Base-by-base conservation (phyloP, 2,888 invertebrate species). In the Nomada hirtipes region DNA sequence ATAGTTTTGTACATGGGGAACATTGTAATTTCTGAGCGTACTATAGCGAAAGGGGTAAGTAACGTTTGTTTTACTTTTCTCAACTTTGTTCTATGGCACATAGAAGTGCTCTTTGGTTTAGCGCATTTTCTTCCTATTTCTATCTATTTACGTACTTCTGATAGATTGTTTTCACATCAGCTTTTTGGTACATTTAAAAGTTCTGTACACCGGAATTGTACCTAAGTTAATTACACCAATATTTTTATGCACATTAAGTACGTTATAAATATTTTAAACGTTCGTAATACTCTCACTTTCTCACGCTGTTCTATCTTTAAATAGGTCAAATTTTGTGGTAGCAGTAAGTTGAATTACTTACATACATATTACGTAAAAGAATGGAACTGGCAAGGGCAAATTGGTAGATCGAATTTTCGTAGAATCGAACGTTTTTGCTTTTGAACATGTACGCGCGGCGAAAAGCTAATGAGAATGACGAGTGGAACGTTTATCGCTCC, bases 381-480 rank as follows among this genome's bases (percentile, higher is more conserved):
- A 63, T 55, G 53, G 65, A 67, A 63, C 52, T 44, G 53, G 70
- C 52, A 61, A 77, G 69, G 67, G 53, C 61, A 52, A 77, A 77
- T 55, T 59, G 74, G 42, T 75, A 70, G 78, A 80, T 67, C 67
- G 72, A 86, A 74, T 76, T 36, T 77, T 55, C 78, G 64, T 61
- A 64, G 83, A 78, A 83, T 65, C 71, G 50, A 75, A 57, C 64
- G 74, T 80, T 86, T 86, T 83, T 86, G 77, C 59, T 68, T 70
- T 59, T 70, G 42, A 69, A 55, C 60, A 52, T 52, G 73, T 53
- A 76, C 60, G 20, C 53, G 81, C 77, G 52, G 50, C 52, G 57
- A n/a, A 76, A 68, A 65, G 42, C 57, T 60, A 75, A 67, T 50
- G 76, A 80, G 84, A 57, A 57, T 57, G 2, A 23, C 13, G 23